Evolutionary conservation across 2,797 vertebrate species (phyloP).

Genomic region (Chromobotia macracanthus): DNA sequence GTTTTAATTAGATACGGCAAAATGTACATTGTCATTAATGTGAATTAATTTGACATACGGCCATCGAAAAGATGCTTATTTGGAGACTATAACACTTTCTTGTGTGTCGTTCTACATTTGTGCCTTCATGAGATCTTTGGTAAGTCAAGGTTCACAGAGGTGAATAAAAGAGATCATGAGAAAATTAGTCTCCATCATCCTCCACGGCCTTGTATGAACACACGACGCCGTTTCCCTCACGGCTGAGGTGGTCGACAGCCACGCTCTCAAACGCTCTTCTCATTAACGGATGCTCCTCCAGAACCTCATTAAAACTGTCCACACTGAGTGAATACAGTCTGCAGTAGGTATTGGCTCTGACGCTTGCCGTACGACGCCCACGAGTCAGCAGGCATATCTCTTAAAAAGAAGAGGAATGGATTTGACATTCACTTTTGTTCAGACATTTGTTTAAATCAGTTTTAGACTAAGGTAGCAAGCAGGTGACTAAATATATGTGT

Average conservation of each 20-base stretch:
- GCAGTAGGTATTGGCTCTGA: conserved; percentile 91
- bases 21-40: conserved; percentile 15
- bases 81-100: conserved; percentile 26
- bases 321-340: conserved; percentile 93
- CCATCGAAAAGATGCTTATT: background rate
- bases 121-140: background rate
- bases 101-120: conserved; percentile 8
- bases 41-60: background rate
- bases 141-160: background rate
- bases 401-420: conserved; percentile 59
- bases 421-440: background rate
- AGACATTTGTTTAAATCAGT: background rate
- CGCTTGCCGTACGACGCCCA: conserved; percentile 89
- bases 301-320: conserved; percentile 92
- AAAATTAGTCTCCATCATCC: conserved; percentile 25
- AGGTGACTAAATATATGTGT: too few relatives aligned
- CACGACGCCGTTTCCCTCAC: conserved; percentile 64
- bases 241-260: conserved; percentile 88
- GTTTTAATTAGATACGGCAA: background rate
- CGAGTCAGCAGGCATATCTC: conserved; percentile 94
- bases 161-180: background rate
- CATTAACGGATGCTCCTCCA: conserved; percentile 96
- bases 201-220: background rate
- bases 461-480: background rate
- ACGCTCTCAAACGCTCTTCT: conserved; percentile 91